These are phyloP conservation scores for Bombus affinis DNA, from an alignment of 1,140 invertebrate genomes.

Conservation along the genomic window DNA sequence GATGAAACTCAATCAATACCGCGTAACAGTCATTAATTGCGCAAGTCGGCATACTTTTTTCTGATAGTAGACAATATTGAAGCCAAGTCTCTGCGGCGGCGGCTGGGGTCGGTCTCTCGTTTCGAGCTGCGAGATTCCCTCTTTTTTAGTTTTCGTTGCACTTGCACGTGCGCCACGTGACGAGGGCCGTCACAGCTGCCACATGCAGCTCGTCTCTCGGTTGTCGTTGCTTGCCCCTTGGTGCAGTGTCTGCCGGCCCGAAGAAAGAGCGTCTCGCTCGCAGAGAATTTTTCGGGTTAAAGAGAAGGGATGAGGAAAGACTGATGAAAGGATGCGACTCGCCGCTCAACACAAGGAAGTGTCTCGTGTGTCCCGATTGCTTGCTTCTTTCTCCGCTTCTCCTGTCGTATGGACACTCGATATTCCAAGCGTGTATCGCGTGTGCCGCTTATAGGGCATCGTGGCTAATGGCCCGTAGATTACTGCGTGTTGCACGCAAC, in stretches of 20 bases:
- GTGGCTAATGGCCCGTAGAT: conserved; percentile 79
- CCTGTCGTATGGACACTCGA: conserved; percentile 72
- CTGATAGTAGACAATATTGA: neutral
- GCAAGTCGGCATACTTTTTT: neutral
- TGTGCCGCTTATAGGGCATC: conserved; percentile 71
- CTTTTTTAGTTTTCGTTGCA: conserved; percentile 48
- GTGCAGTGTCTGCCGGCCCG: neutral
- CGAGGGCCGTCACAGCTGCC: conserved; percentile 71
- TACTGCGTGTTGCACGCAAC: conserved; percentile 74
- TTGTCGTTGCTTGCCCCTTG: neutral
- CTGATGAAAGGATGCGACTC: conserved; percentile 67
- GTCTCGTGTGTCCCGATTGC: conserved; percentile 78
- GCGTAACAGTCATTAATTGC: neutral
- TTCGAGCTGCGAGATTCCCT: conserved; percentile 37
- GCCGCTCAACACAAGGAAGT: conserved; percentile 68
- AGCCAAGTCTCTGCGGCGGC: neutral
- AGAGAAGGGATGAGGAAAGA: conserved; percentile 52
- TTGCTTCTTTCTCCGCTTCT: conserved; percentile 55
- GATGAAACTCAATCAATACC: neutral
- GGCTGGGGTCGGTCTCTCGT: conserved; percentile 10
- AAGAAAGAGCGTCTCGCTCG: conserved; percentile 2
- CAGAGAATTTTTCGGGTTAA: conserved; percentile 27
- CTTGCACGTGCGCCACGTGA: conserved; percentile 66
- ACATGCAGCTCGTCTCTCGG: conserved; percentile 49
- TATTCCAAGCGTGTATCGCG: conserved; percentile 78